Percentiles rank a stretch among this genome's conserved stretches.
These are phyloP conservation scores for Dromaius novaehollandiae DNA, from an alignment of 2,113 vertebrate genomes.

Conservation along the genomic window DNA sequence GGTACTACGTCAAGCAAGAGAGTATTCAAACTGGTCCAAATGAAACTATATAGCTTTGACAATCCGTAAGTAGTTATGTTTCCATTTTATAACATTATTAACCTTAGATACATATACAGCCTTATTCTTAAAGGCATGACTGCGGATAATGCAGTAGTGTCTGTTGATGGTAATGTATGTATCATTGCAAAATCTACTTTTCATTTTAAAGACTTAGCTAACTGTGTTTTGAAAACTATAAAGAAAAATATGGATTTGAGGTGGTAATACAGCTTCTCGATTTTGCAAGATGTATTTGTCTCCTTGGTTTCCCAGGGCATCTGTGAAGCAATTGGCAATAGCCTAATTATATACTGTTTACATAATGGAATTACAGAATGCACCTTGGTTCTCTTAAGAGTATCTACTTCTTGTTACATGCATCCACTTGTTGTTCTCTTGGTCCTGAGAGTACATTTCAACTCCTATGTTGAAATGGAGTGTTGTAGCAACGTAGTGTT, in stretches of 20 bases:
- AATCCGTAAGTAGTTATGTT: background rate
- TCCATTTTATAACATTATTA: background rate
- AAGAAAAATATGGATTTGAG: background rate
- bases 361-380: background rate
- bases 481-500: background rate
- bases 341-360: background rate
- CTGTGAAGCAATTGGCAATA: background rate
- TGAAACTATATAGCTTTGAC: background rate
- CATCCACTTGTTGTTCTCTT: background rate
- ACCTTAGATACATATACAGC: background rate
- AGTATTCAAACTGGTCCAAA: background rate
- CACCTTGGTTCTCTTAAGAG: background rate
- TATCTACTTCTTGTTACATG: background rate
- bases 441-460: background rate
- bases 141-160: background rate
- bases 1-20: background rate
- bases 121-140: background rate
- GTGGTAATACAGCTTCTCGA: background rate
- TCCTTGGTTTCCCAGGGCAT: background rate
- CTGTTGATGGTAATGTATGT: background rate
- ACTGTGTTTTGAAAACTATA: background rate
- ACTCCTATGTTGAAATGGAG: background rate
- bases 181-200: background rate
- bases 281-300: background rate
- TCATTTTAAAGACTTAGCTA: background rate